Evolutionary conservation across 2,797 vertebrate genomes (phyloP), one percentile per base, ranked within the genome.

Genomic region (Kryptopterus vitreolus): DNA sequence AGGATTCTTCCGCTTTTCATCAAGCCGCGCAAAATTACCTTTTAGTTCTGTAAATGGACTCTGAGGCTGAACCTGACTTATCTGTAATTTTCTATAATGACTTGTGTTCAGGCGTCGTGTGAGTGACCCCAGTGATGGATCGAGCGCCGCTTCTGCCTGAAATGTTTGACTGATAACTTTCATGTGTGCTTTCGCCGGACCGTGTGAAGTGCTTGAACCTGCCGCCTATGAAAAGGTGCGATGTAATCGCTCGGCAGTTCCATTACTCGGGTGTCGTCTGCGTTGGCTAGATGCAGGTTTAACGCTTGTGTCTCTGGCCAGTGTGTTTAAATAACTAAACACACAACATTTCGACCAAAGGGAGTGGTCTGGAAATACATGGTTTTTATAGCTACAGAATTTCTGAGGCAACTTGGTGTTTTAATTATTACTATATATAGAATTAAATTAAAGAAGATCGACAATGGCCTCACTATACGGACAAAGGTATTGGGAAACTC

Each of bases 11-110:
- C 35, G 5, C 87, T 92, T 93, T 91, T 91, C 89, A 93, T 91
- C 91, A 92, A 87, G 87, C 89, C 82, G 81, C 88, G 88, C 90
- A 93, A 92, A 92, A 93, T 94, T 87, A 92, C 91, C 90, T 91
- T 89, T 89, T 81, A 87, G 86, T 89, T 88, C 81, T 61, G 71
- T 83, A 89, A 93, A 87, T 79, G 83, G 86, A 88, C 92, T 89
- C 78, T 4, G 26, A 62, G 63, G 63, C 66, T 13, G 26, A 73
- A 73, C 69, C 81, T 63, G 88, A 76, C 76, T 78, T 68, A 11
- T 78, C 62, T 68, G 76, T 66, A 73, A 82, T 73, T 82, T 73
- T 50, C 68, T n/a, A 26, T 77, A 81, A 81, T 77, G 80, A 81
- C 74, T 70, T 72, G 58, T 77, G 66, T 77, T 72, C 58, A 46